These are phyloP conservation scores for Pempheris klunzingeri DNA, from an alignment of 2,797 vertebrate species.

Conservation along the genomic window DNA sequence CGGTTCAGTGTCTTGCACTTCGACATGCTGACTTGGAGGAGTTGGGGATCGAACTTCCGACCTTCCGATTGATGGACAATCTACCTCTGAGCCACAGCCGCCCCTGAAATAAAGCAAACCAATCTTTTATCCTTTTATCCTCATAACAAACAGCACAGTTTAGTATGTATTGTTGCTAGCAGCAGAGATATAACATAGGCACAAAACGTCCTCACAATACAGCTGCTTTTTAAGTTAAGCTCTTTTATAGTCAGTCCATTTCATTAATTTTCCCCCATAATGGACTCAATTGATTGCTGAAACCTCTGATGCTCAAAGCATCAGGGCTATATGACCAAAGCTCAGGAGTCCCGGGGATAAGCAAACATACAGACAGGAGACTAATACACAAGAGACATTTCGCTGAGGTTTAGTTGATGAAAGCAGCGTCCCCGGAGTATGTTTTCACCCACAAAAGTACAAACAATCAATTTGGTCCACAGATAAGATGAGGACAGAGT, in stretches of 20 bases:
- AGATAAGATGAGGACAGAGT: conserved; percentile 79
- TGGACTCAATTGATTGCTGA: conserved; percentile 80
- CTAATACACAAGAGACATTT: conserved; percentile 73
- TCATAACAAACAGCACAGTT: conserved; percentile 55
- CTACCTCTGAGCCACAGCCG: no score
- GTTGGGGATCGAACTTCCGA: no score
- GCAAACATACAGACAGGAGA: conserved; percentile 69
- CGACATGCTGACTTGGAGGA: no score
- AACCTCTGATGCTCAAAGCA: conserved; percentile 76
- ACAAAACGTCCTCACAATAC: conserved; percentile 60
- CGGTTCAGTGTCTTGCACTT: no score
- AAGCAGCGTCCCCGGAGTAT: conserved; percentile 66
- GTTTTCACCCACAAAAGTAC: conserved; percentile 80
- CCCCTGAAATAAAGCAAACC: no score
- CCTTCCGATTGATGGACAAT: no score
- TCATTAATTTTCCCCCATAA: conserved; percentile 76
- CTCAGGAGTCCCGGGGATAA: conserved; percentile 66
- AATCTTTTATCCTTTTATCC: conserved; percentile 57
- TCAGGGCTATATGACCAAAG: conserved; percentile 72
- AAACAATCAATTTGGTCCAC: conserved; percentile 84
- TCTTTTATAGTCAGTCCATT: conserved; percentile 70
- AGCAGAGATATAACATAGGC: conserved; percentile 47
- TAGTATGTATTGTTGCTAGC: conserved; percentile 63
- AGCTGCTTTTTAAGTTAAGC: conserved; percentile 64
- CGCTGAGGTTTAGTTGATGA: conserved; percentile 74